Evolutionary conservation across 2,113 vertebrate genomes (phyloP).

Genomic region (Myxocyprinus asiaticus): DNA sequence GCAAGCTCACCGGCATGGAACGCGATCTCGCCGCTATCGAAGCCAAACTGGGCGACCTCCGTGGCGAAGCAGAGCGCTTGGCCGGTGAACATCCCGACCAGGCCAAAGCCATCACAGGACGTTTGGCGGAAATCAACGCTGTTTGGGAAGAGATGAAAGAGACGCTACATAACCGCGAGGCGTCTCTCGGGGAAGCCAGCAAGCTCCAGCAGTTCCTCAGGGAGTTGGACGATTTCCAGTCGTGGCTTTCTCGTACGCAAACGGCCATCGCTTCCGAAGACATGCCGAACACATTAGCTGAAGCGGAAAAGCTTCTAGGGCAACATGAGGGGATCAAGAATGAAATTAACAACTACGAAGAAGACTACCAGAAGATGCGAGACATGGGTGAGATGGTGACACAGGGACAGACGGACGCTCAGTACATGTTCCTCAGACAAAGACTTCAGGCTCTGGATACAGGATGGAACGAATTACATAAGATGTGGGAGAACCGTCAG

Average conservation of each 20-base stretch:
- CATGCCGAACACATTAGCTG: conserved; percentile 93
- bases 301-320: conserved; percentile 95
- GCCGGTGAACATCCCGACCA: conserved; percentile 91
- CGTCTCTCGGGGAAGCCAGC: conserved; percentile 95
- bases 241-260: conserved; percentile 95
- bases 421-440: conserved; percentile 99
- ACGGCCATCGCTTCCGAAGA: conserved; percentile 96
- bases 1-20: conserved; percentile 98
- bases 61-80: conserved; percentile 90
- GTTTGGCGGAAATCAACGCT: conserved; percentile 86
- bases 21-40: conserved; percentile 95
- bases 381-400: conserved; percentile 99
- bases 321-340: conserved; percentile 97
- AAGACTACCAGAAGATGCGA: conserved; percentile 98
- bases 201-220: conserved; percentile 98
- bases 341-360: conserved; percentile 96
- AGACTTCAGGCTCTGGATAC: conserved; percentile 95
- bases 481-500: conserved; percentile 99
- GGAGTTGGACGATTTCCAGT: conserved; percentile 97
- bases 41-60: conserved; percentile 91
- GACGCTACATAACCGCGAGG: conserved; percentile 91
- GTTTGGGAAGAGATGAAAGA: conserved; percentile 99
- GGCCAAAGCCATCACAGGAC: conserved; percentile 88
- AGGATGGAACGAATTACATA: conserved; percentile 98
- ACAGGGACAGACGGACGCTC: conserved; percentile 92